Conservation (phyloP, 1,140 invertebrate species). For the Lethocerus indicus region DNA sequence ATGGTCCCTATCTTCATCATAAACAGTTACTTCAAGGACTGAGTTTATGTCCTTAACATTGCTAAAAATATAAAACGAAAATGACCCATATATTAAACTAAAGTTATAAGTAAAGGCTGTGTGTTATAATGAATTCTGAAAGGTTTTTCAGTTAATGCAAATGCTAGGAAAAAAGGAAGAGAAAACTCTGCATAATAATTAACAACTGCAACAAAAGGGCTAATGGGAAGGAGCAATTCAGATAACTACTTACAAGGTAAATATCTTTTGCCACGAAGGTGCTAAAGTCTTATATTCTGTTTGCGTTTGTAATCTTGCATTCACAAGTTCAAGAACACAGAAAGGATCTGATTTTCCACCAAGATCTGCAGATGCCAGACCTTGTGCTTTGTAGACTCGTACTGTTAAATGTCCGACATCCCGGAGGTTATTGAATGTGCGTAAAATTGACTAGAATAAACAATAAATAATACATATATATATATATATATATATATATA, state of each 20-base stretch:
- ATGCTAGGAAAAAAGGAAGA: not conserved
- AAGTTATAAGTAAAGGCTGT: no score
- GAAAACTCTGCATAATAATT: no score
- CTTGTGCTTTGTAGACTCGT: conserved; percentile 78
- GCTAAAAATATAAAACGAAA: conserved; percentile 38
- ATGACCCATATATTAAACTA: no score
- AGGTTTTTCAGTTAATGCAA: not conserved
- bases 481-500: no score
- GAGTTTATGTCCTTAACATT: conserved; percentile 96
- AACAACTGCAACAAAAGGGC: not conserved
- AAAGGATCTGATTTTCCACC: conserved; percentile 95
- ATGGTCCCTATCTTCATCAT: conserved; percentile 95
- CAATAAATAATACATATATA: conserved; percentile 8
- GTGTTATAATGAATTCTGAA: not conserved
- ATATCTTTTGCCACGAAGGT: conserved; percentile 97
- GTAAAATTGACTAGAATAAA: conserved; percentile 35
- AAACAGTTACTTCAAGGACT: conserved; percentile 91
- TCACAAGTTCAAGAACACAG: conserved; percentile 89
- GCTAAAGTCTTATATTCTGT: conserved; percentile 95
- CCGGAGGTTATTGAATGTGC: conserved; percentile 54
- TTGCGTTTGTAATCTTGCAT: conserved; percentile 88
- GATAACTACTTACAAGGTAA: conserved; percentile 72
- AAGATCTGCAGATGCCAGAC: conserved; percentile 75
- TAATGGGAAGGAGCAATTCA: not conserved
- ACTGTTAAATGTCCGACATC: conserved; percentile 81